Percentiles rank a stretch among this genome's conserved stretches.
phyloP scores from a whole-genome alignment of 2,113 vertebrate species.

The Bubo bubo region DNA sequence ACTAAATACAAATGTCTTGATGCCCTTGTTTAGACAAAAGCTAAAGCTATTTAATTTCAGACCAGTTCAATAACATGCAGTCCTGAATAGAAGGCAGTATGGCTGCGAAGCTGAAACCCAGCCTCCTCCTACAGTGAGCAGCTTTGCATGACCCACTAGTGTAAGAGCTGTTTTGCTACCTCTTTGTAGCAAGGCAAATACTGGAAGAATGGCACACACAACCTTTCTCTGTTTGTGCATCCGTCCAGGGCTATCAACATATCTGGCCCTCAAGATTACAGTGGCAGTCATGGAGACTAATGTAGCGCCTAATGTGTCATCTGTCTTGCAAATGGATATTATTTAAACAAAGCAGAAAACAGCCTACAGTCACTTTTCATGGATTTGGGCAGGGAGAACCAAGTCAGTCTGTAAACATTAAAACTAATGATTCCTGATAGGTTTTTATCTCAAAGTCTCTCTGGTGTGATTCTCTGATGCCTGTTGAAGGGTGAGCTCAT shows the following conservation, averaged over 20 bases:
- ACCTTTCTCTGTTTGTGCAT: neutral
- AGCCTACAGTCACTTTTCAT: neutral
- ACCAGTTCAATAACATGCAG: neutral
- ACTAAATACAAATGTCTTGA: neutral
- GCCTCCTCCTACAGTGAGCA: neutral
- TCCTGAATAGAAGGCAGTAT: neutral
- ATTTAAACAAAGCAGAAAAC: constrained; percentile 38
- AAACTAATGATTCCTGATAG: constrained; percentile 11
- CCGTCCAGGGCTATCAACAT: neutral
- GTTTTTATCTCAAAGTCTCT: constrained; percentile 30
- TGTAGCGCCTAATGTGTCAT: neutral
- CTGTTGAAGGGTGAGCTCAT: constrained; percentile 44
- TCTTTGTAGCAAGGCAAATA: neutral
- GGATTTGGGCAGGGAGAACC: neutral
- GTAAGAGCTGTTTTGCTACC: neutral
- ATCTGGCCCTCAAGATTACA: neutral
- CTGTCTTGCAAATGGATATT: constrained; percentile 1
- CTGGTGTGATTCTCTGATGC: neutral
- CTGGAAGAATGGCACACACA: neutral
- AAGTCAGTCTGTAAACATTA: neutral
- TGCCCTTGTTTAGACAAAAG: neutral
- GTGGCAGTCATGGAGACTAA: neutral
- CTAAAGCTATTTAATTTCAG: neutral
- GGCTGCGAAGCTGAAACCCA: neutral
- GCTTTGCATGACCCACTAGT: neutral